Evolutionary conservation across 2,888 invertebrate genomes (phyloP), one percentile per base, ranked within the genome.

Genomic region (Exephanes ischioxanthus): DNA sequence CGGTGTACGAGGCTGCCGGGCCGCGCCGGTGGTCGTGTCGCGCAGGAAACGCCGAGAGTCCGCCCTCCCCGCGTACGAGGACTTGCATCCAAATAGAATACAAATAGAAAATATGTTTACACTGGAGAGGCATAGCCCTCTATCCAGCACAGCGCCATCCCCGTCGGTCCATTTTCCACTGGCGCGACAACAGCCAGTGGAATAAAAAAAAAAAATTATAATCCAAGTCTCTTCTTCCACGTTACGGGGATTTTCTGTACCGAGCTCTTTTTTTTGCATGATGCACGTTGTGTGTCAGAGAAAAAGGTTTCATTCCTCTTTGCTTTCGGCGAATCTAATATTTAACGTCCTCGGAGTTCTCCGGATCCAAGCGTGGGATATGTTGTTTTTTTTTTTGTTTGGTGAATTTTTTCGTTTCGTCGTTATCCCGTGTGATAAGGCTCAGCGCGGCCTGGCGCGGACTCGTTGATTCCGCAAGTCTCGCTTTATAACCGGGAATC

Each of bases 91-190:
- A 89, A 92, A 91, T 91, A 90, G 91, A 92, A 92, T 92, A 90
- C 90, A 92, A 92, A 92, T 91, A 89, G 89, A 88, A 91, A 93
- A 92, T 91, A 91, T 91, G 90, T 92, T 92, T 91, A 91, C 92
- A 89, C 82, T 85, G 87, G 79, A 86, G 87, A 75, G 76, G 80
- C 81, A 41, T 73, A 58, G 55, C 63, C 48, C 79, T 68, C 68
- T 19, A 63, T 37, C 63, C 55, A 19, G 37, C 63, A 7, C 14
- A 3, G 16, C 63, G 48, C 22, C 67, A 51, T 66, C 75, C 76
- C 67, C 70, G 37, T 79, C 66, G 85, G 71, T 76, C 75, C 75
- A 76, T 83, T 85, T 73, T 68, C 81, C 81, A 77, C 72, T 61
- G 68, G 61, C 19, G 41, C 63, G 58, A 83, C 75, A 72, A 75